A percentile compares a stretch with the other conserved stretches of the same genome.
Conservation (phyloP, 2,797 vertebrate genomes). For the Sebastolobus altivelis region DNA sequence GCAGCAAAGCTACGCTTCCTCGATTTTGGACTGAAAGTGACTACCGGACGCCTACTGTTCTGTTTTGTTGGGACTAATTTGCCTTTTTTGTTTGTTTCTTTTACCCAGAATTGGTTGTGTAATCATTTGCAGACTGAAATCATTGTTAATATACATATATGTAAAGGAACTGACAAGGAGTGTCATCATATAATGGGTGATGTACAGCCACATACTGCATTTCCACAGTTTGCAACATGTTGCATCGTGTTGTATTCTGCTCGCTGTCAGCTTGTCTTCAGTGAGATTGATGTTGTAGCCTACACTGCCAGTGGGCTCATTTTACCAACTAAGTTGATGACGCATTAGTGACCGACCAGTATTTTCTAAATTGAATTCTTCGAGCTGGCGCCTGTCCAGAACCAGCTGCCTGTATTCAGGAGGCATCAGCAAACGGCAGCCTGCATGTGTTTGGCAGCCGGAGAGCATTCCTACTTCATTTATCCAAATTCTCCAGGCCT, state of each 20-base stretch:
- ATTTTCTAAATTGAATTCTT: slow-evolving; percentile 81
- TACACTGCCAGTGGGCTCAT: slow-evolving; percentile 63
- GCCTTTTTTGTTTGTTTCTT: background rate
- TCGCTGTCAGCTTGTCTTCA: slow-evolving; percentile 68
- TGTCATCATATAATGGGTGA: slow-evolving; percentile 31
- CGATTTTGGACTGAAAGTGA: too few species aligned
- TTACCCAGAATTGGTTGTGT: background rate
- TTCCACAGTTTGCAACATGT: slow-evolving; percentile 54
- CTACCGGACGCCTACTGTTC: too few species aligned
- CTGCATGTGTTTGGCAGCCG: slow-evolving; percentile 76
- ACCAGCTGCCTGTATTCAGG: slow-evolving; percentile 75
- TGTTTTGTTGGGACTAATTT: background rate
- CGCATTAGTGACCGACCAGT: slow-evolving; percentile 79
- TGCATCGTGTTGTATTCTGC: slow-evolving; percentile 49
- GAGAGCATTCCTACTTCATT: slow-evolving; percentile 78
- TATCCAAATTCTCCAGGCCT: slow-evolving; percentile 80
- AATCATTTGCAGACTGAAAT: background rate
- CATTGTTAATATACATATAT: background rate
- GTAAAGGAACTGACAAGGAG: background rate
- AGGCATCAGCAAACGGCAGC: slow-evolving; percentile 76
- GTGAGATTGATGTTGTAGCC: slow-evolving; percentile 73
- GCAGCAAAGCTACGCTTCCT: too few species aligned
- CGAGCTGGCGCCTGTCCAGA: slow-evolving; percentile 70
- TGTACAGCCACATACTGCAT: slow-evolving; percentile 36
- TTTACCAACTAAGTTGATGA: slow-evolving; percentile 77